phyloP scores from a whole-genome alignment of 2,113 vertebrate genomes.

The Calyptomena viridis region DNA sequence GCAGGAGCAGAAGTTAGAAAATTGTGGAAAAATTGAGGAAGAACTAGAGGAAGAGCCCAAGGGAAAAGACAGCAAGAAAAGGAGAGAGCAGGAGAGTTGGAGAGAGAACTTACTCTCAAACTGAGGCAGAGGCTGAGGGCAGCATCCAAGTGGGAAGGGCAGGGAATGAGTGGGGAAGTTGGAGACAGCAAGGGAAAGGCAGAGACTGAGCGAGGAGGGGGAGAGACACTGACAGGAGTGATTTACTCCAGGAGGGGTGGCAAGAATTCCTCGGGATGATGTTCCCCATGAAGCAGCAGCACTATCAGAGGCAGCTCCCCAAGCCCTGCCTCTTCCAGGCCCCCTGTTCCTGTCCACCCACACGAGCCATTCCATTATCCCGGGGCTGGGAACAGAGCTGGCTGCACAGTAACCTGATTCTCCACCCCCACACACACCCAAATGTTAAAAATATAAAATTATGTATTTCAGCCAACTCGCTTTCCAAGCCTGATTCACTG shows the following conservation, averaged over 20 bases:
- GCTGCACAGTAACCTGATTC: slow-evolving; percentile 22
- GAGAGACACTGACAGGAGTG: background rate
- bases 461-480: background rate
- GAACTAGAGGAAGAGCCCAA: background rate
- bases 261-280: background rate
- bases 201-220: background rate
- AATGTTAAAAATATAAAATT: slow-evolving; percentile 20
- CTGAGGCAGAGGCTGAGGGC: background rate
- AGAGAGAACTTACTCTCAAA: background rate
- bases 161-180: background rate
- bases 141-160: background rate
- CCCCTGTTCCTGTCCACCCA: slow-evolving; percentile 17
- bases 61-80: background rate
- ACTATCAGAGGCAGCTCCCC: background rate
- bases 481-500: background rate
- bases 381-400: background rate
- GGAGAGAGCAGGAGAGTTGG: background rate
- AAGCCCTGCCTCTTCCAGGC: background rate
- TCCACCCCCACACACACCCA: background rate
- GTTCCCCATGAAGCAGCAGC: background rate
- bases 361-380: background rate
- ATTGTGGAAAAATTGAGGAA: background rate
- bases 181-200: background rate
- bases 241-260: slow-evolving; percentile 10
- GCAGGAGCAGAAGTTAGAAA: background rate